Percentiles rank a stretch among this genome's conserved stretches.
phyloP scores from a whole-genome alignment of 1,140 invertebrate genomes.

The Drosophila pseudoobscura region DNA sequence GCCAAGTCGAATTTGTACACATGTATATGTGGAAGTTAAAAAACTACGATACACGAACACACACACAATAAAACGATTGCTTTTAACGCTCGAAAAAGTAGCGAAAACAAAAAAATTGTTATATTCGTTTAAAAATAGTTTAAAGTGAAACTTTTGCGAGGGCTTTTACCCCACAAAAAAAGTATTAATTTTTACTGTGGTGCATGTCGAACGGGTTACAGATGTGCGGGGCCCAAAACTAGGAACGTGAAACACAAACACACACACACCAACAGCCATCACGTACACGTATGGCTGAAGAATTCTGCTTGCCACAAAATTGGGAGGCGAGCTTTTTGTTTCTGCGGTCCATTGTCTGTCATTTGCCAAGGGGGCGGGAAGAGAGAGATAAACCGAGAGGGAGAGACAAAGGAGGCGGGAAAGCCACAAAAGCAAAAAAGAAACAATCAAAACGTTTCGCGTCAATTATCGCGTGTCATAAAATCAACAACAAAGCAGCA shows the following conservation, averaged over 20 bases:
- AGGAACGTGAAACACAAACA: conserved; percentile 39
- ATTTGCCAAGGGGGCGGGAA: conserved; percentile 18
- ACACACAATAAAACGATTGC: conserved; percentile 39
- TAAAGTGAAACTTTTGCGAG: conserved; percentile 46
- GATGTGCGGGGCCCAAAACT: conserved; percentile 7
- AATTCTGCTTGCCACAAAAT: conserved; percentile 52
- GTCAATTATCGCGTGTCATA: conserved; percentile 78
- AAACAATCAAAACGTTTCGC: conserved; percentile 77
- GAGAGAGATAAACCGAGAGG: neutral
- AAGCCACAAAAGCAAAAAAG: conserved; percentile 24
- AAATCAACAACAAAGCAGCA: conserved; percentile 62
- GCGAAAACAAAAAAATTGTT: conserved; percentile 33
- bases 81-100: conserved; percentile 38
- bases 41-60: too few species aligned
- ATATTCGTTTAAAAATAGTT: conserved; percentile 56
- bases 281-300: conserved; percentile 57
- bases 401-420: neutral
- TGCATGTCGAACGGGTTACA: conserved; percentile 33
- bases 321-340: conserved; percentile 53
- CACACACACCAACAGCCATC: conserved; percentile 11
- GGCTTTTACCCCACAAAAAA: conserved; percentile 23
- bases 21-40: too few species aligned
- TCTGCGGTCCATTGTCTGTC: conserved; percentile 59
- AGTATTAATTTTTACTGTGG: conserved; percentile 41
- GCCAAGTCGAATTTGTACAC: too few species aligned